Percentiles rank a stretch among this genome's conserved stretches.
These are phyloP conservation scores for Perdix hodgsoniae DNA, from an alignment of 2,797 vertebrate genomes.

Conservation along the genomic window DNA sequence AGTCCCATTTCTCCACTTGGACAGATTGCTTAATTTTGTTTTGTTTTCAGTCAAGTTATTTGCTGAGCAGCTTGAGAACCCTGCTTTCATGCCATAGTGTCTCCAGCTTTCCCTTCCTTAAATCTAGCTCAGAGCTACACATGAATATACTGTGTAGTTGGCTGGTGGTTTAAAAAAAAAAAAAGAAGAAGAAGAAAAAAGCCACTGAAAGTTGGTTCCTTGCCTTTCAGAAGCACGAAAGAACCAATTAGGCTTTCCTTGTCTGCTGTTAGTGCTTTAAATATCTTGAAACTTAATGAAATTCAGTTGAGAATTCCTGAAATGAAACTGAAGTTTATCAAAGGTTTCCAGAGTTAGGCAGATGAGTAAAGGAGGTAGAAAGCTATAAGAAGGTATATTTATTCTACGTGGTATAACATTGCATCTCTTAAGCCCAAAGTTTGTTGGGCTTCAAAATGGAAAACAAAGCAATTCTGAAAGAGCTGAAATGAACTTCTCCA, in stretches of 20 bases:
- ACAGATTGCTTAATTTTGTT: constrained; percentile 22
- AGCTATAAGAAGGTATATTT: background rate
- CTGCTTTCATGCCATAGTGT: background rate
- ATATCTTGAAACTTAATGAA: background rate
- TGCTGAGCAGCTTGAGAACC: background rate
- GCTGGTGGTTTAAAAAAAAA: background rate
- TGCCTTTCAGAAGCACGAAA: background rate
- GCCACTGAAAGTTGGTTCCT: background rate
- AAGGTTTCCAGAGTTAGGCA: background rate
- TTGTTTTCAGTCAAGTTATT: background rate
- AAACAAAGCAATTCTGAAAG: constrained; percentile 34
- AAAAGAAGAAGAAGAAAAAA: background rate
- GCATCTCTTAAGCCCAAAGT: background rate
- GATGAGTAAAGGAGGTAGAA: background rate
- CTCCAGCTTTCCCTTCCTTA: background rate
- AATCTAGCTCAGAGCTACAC: background rate
- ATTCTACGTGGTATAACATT: background rate
- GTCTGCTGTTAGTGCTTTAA: constrained; percentile 1
- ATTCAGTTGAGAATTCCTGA: background rate
- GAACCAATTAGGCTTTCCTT: background rate
- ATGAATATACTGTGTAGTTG: background rate
- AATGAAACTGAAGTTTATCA: background rate
- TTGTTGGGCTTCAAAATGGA: background rate
- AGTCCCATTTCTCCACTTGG: background rate
- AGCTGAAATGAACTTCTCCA: constrained; percentile 31